These are phyloP conservation scores for Pteria penguin DNA, from an alignment of 2,888 invertebrate genomes.

Conservation along the genomic window DNA sequence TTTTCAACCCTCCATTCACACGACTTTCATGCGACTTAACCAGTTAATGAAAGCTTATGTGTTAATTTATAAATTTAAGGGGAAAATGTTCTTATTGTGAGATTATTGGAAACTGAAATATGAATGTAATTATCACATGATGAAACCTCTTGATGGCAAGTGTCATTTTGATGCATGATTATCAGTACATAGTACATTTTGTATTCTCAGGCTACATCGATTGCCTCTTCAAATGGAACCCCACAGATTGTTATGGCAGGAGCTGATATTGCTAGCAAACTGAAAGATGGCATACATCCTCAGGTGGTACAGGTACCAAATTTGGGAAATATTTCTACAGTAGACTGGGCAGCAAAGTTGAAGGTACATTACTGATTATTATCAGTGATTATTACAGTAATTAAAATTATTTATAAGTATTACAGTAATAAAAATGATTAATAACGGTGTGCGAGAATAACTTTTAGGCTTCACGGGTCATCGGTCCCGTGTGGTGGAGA, in stretches of 20 bases:
- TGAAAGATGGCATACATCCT: constrained; percentile 66
- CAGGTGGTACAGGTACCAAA: constrained; percentile 68
- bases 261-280: constrained; percentile 67
- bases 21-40: too few species aligned
- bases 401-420: neutral
- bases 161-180: too few species aligned
- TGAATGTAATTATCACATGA: too few species aligned
- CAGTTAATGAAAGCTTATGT: too few species aligned
- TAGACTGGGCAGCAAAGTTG: constrained; percentile 72
- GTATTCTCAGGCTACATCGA: constrained; percentile 14
- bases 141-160: too few species aligned
- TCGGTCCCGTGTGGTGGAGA: too few species aligned
- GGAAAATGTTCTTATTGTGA: too few species aligned
- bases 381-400: neutral
- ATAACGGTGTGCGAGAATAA: neutral
- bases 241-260: constrained; percentile 58
- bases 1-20: too few species aligned
- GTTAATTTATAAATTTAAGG: too few species aligned
- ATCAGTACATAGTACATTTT: too few species aligned
- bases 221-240: constrained; percentile 34
- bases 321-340: constrained; percentile 52
- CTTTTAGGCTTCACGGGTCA: neutral
- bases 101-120: too few species aligned
- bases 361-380: constrained; percentile 59
- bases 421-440: neutral